Evolutionary conservation across 2,797 vertebrate genomes (phyloP), one percentile per base, ranked within the genome.

Genomic region (Nannoperca australis): DNA sequence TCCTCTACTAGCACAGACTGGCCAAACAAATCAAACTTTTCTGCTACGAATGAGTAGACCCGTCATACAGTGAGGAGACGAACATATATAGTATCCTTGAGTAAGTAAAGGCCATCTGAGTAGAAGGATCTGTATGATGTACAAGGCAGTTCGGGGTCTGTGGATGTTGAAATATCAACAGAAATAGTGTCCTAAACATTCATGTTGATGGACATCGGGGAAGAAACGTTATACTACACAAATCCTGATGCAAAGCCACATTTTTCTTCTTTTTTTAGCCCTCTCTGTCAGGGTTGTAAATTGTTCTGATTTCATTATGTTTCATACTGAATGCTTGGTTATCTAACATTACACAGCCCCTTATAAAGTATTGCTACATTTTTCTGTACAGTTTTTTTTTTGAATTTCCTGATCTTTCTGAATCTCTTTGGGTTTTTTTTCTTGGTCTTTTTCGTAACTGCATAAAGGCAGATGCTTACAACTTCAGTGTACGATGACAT

Each of bases 21-120:
- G 17, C 34, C 27, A 51, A 67, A 56, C 61, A 56, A 56, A 59
- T 34, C 24, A 36, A 34, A 22, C 34, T 44, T 50, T 34, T 8
- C 45, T 50, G 18, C 63, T 40, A 50, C 5, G 17, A 74, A 50
- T 50, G 72, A 66, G 18, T 12, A 42, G 18, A 74, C 53, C n/a
- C 36, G 42, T 24, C 5, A 42, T 40, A 24, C n/a, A 0, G 8
- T 4, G n/a, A 14, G 30, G 13, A 51, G 60, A 15, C 38, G 9
- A 13, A 54, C 14, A 24, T 17, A 32, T 55, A 36, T 30, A 17
- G 5, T 44, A 55, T 24, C 20, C 36, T 20, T 7, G 36, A 45
- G n/a, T n/a, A 36, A 45, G 60, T 20, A 20, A 63, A 55, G 30
- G 30, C 47, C 38, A 24, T 11, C 8, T 63, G 36, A 63, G 32